Conservation (phyloP, 92 coral and sea anemone genomes). For the Anthopleura xanthogrammica region DNA sequence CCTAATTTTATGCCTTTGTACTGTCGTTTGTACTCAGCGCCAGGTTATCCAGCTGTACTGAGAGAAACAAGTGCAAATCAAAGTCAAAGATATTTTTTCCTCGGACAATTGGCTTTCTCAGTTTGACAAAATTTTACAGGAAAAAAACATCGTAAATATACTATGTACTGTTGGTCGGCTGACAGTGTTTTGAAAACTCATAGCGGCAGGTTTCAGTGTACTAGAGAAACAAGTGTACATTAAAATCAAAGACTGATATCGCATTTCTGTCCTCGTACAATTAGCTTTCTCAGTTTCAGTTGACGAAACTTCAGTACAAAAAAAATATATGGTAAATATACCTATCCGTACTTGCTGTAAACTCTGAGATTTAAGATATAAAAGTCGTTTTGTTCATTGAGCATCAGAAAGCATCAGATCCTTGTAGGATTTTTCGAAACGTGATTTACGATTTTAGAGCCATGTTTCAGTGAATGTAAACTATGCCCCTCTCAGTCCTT, state of each 20-base stretch:
- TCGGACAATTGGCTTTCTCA: background rate
- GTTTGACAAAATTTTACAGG: background rate
- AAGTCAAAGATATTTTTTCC: background rate
- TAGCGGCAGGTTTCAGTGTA: background rate
- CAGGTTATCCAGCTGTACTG: background rate
- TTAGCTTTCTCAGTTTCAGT: background rate
- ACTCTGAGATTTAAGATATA: no score
- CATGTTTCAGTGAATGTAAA: no score
- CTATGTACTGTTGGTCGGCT: no score
- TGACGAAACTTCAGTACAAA: no score
- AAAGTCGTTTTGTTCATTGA: no score
- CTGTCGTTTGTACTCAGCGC: background rate
- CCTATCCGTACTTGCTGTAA: no score
- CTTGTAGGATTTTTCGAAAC: no score
- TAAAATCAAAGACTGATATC: background rate
- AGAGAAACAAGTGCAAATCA: background rate
- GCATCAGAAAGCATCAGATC: no score
- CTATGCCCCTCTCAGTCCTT: no score
- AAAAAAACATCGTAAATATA: background rate
- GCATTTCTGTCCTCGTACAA: background rate
- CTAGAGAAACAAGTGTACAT: background rate
- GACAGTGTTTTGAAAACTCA: no score
- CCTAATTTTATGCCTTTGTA: background rate
- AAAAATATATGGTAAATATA: no score
- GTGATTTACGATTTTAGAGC: no score